Evolutionary conservation across 1,140 invertebrate species (phyloP).

Genomic region (Calosoma granatense): DNA sequence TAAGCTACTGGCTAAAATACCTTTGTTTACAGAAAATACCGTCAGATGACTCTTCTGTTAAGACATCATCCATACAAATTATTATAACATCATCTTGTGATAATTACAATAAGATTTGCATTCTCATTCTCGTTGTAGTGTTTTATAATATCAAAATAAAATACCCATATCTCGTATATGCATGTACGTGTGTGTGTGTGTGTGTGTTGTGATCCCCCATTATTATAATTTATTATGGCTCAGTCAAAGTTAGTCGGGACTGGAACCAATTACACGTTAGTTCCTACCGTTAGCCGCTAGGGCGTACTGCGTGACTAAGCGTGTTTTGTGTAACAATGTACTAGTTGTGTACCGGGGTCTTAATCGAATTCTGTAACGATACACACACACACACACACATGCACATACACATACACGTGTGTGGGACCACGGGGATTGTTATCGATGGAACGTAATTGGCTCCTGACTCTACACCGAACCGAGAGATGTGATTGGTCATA

Average conservation of each 20-base stretch:
- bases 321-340: not conserved
- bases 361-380: conserved; percentile 9
- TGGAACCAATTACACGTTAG: conserved; percentile 4
- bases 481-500: not conserved
- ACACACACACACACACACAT: too few relatives aligned
- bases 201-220: not conserved
- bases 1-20: too few relatives aligned
- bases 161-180: not conserved
- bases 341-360: not conserved
- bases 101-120: too few relatives aligned
- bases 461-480: not conserved
- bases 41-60: too few relatives aligned
- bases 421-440: conserved; percentile 5
- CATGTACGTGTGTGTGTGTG: not conserved
- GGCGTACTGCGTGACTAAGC: conserved; percentile 1
- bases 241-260: not conserved
- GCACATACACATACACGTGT: too few relatives aligned
- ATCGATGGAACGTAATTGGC: conserved; percentile 1
- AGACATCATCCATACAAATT: too few relatives aligned
- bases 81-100: not conserved
- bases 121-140: too few relatives aligned
- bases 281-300: conserved; percentile 3
- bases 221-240: conserved; percentile 7
- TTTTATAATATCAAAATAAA: not conserved
- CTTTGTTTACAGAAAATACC: too few relatives aligned